Conservation (phyloP, 1,140 invertebrate species). For the Drosophila leontia region DNA sequence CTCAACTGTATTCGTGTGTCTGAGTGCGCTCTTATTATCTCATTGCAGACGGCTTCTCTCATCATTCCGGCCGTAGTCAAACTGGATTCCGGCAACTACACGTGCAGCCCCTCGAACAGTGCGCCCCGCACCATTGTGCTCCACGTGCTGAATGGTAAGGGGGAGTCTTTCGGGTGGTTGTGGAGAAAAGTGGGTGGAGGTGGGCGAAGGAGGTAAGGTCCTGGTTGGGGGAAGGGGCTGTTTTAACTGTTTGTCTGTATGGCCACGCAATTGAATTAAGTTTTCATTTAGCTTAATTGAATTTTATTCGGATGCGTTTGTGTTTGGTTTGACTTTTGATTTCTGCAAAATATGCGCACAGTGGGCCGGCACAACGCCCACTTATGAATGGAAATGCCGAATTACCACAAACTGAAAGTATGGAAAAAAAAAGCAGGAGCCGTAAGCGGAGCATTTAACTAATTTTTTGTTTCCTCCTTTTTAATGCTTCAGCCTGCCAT, state of each 20-base stretch:
- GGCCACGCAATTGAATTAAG: slow-evolving; percentile 80
- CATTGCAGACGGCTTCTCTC: slow-evolving; percentile 79
- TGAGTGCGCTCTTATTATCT: slow-evolving; percentile 36
- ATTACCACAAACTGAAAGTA: slow-evolving; percentile 8
- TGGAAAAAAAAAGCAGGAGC: not conserved
- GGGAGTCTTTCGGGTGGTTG: not conserved
- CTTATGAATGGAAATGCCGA: slow-evolving; percentile 23
- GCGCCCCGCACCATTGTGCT: slow-evolving; percentile 81
- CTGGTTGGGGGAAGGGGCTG: slow-evolving; percentile 9
- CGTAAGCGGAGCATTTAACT: slow-evolving; percentile 14
- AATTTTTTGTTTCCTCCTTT: slow-evolving; percentile 32
- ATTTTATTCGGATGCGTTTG: slow-evolving; percentile 72
- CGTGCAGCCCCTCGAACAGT: slow-evolving; percentile 84
- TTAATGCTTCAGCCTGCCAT: not conserved
- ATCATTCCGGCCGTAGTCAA: slow-evolving; percentile 84
- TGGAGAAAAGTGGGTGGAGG: not conserved
- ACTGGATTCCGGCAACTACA: slow-evolving; percentile 84
- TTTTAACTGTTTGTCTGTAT: slow-evolving; percentile 66
- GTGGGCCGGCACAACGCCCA: slow-evolving; percentile 22
- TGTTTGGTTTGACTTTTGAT: slow-evolving; percentile 70
- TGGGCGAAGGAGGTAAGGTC: slow-evolving; percentile 3
- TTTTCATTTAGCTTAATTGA: slow-evolving; percentile 84
- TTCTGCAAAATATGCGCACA: slow-evolving; percentile 45
- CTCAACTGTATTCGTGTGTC: slow-evolving; percentile 13
- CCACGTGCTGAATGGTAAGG: slow-evolving; percentile 84